These are phyloP conservation scores for Falco berigora DNA, from an alignment of 2,797 vertebrate genomes.

Conservation along the genomic window DNA sequence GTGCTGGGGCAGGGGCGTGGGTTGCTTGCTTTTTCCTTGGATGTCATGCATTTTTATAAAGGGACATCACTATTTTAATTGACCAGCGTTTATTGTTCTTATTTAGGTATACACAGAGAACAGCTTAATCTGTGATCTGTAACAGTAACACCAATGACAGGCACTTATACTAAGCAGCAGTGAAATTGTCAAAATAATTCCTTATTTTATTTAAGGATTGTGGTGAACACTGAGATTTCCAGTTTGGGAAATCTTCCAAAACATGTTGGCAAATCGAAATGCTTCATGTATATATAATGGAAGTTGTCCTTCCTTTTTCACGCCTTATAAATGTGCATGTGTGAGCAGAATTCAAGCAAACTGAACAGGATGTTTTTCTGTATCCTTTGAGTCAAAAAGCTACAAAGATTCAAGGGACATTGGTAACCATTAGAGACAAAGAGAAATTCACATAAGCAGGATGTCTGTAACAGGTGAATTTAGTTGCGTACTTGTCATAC, in stretches of 20 bases:
- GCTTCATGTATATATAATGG: constrained; percentile 7
- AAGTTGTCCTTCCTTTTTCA: constrained; percentile 32
- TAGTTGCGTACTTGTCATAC: not conserved
- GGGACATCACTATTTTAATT: not conserved
- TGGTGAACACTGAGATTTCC: constrained; percentile 42
- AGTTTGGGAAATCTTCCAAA: constrained; percentile 49
- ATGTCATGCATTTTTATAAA: not conserved
- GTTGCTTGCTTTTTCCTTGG: not conserved
- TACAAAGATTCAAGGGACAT: not conserved
- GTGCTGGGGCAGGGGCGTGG: accelerated
- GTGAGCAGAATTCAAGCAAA: not conserved
- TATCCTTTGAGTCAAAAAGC: not conserved
- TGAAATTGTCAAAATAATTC: constrained; percentile 51
- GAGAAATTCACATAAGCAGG: not conserved
- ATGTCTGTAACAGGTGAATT: not conserved
- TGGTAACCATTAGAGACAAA: not conserved
- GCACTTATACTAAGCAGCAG: constrained; percentile 8
- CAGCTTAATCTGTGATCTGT: not conserved
- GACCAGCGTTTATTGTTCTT: not conserved
- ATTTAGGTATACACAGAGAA: not conserved
- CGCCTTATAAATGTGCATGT: not conserved
- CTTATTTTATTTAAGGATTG: constrained; percentile 49
- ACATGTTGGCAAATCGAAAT: constrained; percentile 31
- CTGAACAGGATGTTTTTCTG: not conserved
- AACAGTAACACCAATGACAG: constrained; percentile 9